Evolutionary conservation across 2,113 vertebrate genomes (phyloP).

Genomic region (Leucopternis melanops): DNA sequence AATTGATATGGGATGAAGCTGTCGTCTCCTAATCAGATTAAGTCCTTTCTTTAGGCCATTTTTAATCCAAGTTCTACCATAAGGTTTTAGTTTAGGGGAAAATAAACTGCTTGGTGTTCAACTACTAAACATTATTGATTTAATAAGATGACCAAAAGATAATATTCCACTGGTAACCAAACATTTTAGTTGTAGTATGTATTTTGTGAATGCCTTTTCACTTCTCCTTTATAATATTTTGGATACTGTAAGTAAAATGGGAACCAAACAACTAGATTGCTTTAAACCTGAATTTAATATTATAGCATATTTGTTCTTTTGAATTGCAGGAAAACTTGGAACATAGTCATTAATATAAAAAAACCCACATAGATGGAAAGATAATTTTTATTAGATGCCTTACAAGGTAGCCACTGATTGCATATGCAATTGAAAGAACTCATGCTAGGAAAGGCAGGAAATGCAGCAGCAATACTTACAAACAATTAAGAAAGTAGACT

Average conservation of each 20-base stretch:
- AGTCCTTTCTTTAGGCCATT: slow-evolving; percentile 33
- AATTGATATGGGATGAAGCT: slow-evolving; percentile 49
- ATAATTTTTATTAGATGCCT: not conserved
- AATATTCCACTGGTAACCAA: not conserved
- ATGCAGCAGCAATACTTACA: not conserved
- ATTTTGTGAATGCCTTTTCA: not conserved
- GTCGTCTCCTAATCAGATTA: slow-evolving; percentile 55
- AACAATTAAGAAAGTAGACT: not conserved
- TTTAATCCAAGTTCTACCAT: slow-evolving; percentile 20
- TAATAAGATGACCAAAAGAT: not conserved
- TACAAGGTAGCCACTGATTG: not conserved
- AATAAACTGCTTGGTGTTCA: slow-evolving; percentile 2
- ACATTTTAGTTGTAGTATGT: not conserved
- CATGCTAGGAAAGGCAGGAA: not conserved
- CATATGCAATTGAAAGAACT: not conserved
- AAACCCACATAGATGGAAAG: not conserved
- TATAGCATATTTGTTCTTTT: not conserved
- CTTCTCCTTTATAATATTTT: not conserved
- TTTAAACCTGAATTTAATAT: not conserved
- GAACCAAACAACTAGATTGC: not conserved
- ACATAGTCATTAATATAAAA: not conserved
- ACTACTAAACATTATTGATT: not conserved
- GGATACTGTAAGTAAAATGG: not conserved
- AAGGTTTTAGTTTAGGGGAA: slow-evolving; percentile 6
- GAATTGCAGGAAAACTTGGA: not conserved